Evolutionary conservation across 2,888 invertebrate genomes (phyloP).

Genomic region (Griposia aprilina): DNA sequence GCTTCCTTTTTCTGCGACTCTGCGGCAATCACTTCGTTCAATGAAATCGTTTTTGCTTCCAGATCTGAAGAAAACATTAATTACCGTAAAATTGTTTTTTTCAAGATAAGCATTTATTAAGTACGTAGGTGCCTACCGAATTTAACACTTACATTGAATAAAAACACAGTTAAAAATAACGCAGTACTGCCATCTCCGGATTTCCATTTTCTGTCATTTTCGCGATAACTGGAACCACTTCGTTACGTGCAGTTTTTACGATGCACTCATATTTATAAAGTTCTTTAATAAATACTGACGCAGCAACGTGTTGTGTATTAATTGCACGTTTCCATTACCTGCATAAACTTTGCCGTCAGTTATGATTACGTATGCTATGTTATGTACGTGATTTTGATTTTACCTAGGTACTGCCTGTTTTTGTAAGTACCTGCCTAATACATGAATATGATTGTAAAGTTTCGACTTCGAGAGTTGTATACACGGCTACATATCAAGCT

Average conservation of each 20-base stretch:
- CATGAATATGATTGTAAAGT: not conserved
- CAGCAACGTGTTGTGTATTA: constrained; percentile 45
- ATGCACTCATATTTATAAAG: constrained; percentile 70
- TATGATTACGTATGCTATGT: not conserved
- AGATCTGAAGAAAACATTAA: constrained; percentile 73
- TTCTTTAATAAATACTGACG: constrained; percentile 48
- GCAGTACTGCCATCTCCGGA: constrained; percentile 76
- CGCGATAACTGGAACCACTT: constrained; percentile 61
- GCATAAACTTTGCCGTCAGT: constrained; percentile 12
- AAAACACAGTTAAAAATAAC: constrained; percentile 79
- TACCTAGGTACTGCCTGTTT: not conserved
- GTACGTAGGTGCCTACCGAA: no score
- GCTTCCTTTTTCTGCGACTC: constrained; percentile 75
- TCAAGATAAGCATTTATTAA: no score
- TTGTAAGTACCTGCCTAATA: not conserved
- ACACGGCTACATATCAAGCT: no score
- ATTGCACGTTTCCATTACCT: constrained; percentile 63
- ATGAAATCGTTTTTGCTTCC: constrained; percentile 81
- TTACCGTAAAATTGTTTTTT: not conserved
- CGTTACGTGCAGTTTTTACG: constrained; percentile 61
- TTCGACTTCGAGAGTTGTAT: not conserved
- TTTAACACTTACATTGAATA: constrained; percentile 71
- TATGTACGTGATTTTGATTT: constrained; percentile 33
- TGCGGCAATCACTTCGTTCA: constrained; percentile 82
- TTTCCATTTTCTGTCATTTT: constrained; percentile 88